A percentile compares a stretch with the other conserved stretches of the same genome.
phyloP scores from a whole-genome alignment of 30 jellyfish, hydroid and myxozoan genomes.

The Aurelia coerulea region DNA sequence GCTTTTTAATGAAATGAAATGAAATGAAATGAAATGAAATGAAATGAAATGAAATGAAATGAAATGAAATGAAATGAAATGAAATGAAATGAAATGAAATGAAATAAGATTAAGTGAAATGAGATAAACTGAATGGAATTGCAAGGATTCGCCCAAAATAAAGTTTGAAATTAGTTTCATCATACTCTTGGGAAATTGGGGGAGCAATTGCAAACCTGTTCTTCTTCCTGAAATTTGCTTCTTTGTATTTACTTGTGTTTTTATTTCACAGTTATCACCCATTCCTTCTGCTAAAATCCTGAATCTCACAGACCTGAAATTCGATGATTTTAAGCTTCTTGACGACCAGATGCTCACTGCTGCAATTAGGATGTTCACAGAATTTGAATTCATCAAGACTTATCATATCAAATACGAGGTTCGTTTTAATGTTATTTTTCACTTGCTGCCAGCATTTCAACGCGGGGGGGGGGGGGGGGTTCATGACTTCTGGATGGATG shows the following conservation, averaged over 20 bases:
- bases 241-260: not conserved
- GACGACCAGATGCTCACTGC: conserved; percentile 92
- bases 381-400: conserved; percentile 73
- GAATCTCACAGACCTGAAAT: conserved; percentile 49
- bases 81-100: conserved; percentile 2
- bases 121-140: too few species aligned
- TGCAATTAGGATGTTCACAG: conserved; percentile 82
- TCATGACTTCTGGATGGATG: too few species aligned
- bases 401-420: conserved; percentile 86
- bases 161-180: too few species aligned
- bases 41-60: conserved; percentile 2
- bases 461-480: too few species aligned
- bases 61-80: conserved; percentile 7
- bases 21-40: conserved; percentile 5
- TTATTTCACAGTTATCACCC: conserved; percentile 55
- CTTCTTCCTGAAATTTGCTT: not conserved
- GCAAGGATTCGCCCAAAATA: too few species aligned
- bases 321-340: conserved; percentile 79
- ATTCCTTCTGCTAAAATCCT: conserved; percentile 74
- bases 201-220: not conserved
- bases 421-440: not conserved
- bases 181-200: too few species aligned
- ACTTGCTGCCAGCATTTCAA: too few species aligned
- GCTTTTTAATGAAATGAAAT: not conserved
- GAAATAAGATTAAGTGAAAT: not conserved